phyloP scores from a whole-genome alignment of 2,888 invertebrate genomes.

The Drosophila ochracea region DNA sequence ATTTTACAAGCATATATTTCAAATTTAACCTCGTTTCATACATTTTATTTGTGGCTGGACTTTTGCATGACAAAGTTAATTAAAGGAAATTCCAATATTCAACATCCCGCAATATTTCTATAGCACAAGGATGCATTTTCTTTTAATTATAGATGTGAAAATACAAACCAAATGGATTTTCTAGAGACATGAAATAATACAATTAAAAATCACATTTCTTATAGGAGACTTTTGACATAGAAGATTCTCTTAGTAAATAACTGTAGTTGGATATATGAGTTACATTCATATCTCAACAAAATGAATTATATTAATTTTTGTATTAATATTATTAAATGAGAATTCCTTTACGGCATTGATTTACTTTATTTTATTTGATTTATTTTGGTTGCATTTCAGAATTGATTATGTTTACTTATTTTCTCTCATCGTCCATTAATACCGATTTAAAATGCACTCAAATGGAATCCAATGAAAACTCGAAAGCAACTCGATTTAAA shows the following conservation, averaged over 20 bases:
- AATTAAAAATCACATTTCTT: neutral
- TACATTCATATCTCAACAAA: neutral
- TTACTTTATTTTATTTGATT: conserved; percentile 17
- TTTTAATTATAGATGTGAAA: neutral
- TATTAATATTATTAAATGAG: conserved; percentile 17
- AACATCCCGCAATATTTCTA: neutral
- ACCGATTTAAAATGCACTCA: conserved; percentile 60
- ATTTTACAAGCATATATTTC: conserved; percentile 37
- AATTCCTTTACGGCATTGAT: conserved; percentile 31
- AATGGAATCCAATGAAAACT: conserved; percentile 21
- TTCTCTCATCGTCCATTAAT: conserved; percentile 48
- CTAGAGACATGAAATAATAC: neutral
- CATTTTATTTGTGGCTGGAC: conserved; percentile 23
- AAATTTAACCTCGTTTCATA: conserved; percentile 33
- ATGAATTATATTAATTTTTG: neutral
- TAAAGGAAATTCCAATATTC: conserved; percentile 36
- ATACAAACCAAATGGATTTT: neutral
- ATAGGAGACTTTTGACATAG: too few relatives aligned
- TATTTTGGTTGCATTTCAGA: conserved; percentile 40
- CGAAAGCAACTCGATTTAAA: neutral
- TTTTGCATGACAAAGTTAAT: conserved; percentile 38
- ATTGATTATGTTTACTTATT: conserved; percentile 48
- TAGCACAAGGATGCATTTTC: neutral
- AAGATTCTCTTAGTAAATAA: neutral
- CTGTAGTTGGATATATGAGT: neutral